phyloP scores from a whole-genome alignment of 2,797 vertebrate species.

The Petrocephalus schoutedeni region DNA sequence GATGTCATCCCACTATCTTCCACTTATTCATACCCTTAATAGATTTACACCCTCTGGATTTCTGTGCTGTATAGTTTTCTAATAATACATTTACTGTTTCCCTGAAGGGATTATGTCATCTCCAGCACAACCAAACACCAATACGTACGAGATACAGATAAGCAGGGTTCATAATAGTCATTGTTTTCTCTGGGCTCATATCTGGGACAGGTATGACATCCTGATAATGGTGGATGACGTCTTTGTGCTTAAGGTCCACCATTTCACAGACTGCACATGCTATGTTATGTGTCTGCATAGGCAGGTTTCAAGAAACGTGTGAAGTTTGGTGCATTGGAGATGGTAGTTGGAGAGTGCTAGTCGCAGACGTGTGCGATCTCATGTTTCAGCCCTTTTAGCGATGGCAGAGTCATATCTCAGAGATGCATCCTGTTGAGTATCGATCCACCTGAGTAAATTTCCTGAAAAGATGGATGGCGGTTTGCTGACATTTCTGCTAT shows the following conservation, averaged over 20 bases:
- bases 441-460: constrained; percentile 2
- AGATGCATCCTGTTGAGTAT: not conserved
- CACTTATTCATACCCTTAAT: not conserved
- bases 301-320: not conserved
- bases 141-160: not conserved
- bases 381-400: not conserved
- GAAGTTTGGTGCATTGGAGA: not conserved
- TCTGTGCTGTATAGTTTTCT: constrained; percentile 8
- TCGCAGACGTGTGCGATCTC: not conserved
- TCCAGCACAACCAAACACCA: not conserved
- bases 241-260: not conserved
- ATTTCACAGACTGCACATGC: not conserved
- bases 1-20: not conserved
- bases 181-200: not conserved
- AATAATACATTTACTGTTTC: not conserved
- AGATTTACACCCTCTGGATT: not conserved
- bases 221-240: not conserved
- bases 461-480: not conserved
- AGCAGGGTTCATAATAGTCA: not conserved
- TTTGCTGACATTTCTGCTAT: not conserved
- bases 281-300: not conserved
- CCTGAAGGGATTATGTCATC: not conserved
- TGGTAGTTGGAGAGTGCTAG: not conserved
- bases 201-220: not conserved
- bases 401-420: not conserved